These are phyloP conservation scores for Sphaeridia pumilis DNA, from an alignment of 2,888 invertebrate species.

Conservation along the genomic window DNA sequence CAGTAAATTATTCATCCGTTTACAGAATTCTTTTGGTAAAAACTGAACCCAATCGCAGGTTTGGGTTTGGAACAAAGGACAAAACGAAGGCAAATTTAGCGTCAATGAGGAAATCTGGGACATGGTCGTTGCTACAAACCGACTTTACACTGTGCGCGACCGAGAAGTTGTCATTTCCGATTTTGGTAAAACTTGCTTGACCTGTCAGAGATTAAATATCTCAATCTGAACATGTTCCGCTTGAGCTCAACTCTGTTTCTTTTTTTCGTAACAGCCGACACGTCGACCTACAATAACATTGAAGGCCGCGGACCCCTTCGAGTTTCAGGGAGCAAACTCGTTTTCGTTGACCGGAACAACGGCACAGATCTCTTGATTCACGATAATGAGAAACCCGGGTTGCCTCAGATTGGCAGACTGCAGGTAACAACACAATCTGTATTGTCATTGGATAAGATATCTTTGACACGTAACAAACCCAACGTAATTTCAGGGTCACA, in stretches of 20 bases:
- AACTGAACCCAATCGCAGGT: slow-evolving; percentile 45
- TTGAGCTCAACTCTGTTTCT: too few species aligned
- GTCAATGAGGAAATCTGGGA: slow-evolving; percentile 54
- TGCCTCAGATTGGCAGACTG: slow-evolving; percentile 19
- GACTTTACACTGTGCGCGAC: slow-evolving; percentile 51
- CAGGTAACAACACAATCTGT: background rate
- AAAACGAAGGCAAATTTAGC: slow-evolving; percentile 45
- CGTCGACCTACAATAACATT: slow-evolving; percentile 37
- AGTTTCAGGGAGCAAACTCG: slow-evolving; percentile 41
- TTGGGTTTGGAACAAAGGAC: slow-evolving; percentile 46
- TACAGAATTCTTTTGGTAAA: slow-evolving; percentile 5
- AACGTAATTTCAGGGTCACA: slow-evolving; percentile 39
- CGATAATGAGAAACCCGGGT: slow-evolving; percentile 42
- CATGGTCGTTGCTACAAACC: slow-evolving; percentile 45
- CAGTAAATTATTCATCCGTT: slow-evolving; percentile 7
- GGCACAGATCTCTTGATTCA: slow-evolving; percentile 48
- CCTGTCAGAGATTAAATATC: background rate
- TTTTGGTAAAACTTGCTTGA: slow-evolving; percentile 40
- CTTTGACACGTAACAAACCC: background rate
- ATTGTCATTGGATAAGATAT: background rate
- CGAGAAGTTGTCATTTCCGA: slow-evolving; percentile 51
- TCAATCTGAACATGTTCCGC: background rate
- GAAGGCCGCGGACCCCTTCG: slow-evolving; percentile 46
- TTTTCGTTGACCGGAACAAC: slow-evolving; percentile 45
- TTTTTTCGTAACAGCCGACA: background rate